A percentile compares a stretch with the other conserved stretches of the same genome.
phyloP scores from a whole-genome alignment of 1,140 invertebrate species.

The Halesus radiatus region DNA sequence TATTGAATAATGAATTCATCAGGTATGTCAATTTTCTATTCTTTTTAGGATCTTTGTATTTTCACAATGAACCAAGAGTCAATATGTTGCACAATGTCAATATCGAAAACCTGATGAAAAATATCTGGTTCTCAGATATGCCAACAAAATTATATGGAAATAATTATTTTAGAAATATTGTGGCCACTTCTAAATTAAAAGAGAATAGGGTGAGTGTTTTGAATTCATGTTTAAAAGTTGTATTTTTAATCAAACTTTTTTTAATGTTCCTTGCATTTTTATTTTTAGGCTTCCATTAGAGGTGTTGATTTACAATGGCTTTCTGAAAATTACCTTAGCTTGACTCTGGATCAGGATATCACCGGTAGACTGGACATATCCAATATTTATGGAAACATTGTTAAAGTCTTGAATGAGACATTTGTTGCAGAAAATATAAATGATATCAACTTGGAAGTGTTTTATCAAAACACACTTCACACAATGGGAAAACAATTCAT shows the following conservation, averaged over 20 bases:
- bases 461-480: conserved; percentile 42
- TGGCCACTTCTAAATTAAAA: too few relatives aligned
- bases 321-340: conserved; percentile 44
- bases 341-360: conserved; percentile 40
- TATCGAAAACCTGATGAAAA: conserved; percentile 58
- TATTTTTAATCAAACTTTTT: neutral
- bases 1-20: too few relatives aligned
- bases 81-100: conserved; percentile 58
- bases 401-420: conserved; percentile 39
- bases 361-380: conserved; percentile 13
- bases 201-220: neutral
- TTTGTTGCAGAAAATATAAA: conserved; percentile 31
- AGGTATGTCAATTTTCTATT: neutral
- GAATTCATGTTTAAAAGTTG: neutral
- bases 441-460: conserved; percentile 26
- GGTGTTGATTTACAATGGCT: conserved; percentile 42
- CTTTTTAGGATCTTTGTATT: conserved; percentile 44
- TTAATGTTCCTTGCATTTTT: neutral
- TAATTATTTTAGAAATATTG: conserved; percentile 41
- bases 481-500: conserved; percentile 33
- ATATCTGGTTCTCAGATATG: conserved; percentile 49
- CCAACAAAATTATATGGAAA: conserved; percentile 26
- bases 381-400: conserved; percentile 14
- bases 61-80: conserved; percentile 35
- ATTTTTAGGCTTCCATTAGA: conserved; percentile 44